Percentiles rank a stretch among this genome's conserved stretches.
These are phyloP conservation scores for Drosophila mercatorum DNA, from an alignment of 2,888 invertebrate species.

Conservation along the genomic window DNA sequence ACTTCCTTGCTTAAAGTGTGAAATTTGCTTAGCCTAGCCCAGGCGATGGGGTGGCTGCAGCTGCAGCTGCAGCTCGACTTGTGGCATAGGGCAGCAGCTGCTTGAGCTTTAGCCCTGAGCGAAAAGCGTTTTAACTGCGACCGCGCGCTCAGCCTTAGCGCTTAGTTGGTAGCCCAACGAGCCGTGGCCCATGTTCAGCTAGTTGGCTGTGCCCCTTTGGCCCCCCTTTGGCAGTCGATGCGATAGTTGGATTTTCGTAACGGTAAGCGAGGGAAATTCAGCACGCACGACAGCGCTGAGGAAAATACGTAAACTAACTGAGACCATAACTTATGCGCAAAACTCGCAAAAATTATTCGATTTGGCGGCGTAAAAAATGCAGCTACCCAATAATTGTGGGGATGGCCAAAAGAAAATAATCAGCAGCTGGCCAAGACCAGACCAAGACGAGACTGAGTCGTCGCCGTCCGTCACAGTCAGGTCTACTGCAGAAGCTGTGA, in stretches of 20 bases:
- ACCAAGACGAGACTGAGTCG: not conserved
- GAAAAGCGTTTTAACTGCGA: conserved; percentile 25
- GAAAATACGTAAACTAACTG: conserved; percentile 61
- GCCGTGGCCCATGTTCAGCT: conserved; percentile 61
- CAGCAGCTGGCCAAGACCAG: conserved; percentile 34
- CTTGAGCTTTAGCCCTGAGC: conserved; percentile 20
- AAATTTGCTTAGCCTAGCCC: conserved; percentile 60
- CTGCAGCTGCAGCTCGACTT: conserved; percentile 13
- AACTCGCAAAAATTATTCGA: conserved; percentile 68
- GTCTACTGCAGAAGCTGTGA: conserved; percentile 80
- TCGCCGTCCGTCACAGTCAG: conserved; percentile 6
- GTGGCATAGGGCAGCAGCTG: conserved; percentile 48
- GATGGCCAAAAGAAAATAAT: conserved; percentile 31
- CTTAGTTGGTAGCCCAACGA: conserved; percentile 72
- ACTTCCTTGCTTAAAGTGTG: conserved; percentile 57
- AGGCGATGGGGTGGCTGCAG: conserved; percentile 23
- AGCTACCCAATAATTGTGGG: conserved; percentile 72
- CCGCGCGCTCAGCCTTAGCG: conserved; percentile 36
- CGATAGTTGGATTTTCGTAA: conserved; percentile 51
- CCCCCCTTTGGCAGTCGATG: not conserved
- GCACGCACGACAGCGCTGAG: conserved; percentile 67
- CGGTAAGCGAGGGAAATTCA: conserved; percentile 75
- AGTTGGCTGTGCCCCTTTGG: not conserved
- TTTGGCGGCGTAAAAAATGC: conserved; percentile 76
- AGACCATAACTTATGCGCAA: conserved; percentile 83